Evolutionary conservation across 53 echinoderm and acorn worm genomes (phyloP).

Genomic region (Patiria pectinifera): DNA sequence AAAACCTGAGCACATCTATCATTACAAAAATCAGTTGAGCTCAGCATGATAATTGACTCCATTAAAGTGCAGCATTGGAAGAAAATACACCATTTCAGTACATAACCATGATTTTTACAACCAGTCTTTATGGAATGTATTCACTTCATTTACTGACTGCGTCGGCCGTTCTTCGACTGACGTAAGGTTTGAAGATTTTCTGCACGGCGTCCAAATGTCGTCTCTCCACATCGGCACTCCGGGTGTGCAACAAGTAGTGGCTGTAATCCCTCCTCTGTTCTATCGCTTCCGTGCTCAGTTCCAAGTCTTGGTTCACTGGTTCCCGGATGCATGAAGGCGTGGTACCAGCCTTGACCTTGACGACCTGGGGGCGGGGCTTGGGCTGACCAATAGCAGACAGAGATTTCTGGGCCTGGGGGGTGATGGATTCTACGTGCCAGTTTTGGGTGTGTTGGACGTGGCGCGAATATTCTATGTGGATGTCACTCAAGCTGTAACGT

Average conservation of each 20-base stretch:
- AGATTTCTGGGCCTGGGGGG: constrained; percentile 78
- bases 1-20: no score
- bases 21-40: no score
- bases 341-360: constrained; percentile 86
- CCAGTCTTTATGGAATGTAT: not conserved
- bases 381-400: constrained; percentile 68
- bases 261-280: constrained; percentile 94
- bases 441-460: constrained; percentile 62
- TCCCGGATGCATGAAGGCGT: constrained; percentile 79
- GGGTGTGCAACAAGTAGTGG: constrained; percentile 75
- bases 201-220: constrained; percentile 75
- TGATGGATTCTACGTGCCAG: constrained; percentile 76
- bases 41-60: no score
- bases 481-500: constrained; percentile 69
- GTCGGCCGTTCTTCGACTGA: constrained; percentile 33
- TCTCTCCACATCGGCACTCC: constrained; percentile 72
- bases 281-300: constrained; percentile 72
- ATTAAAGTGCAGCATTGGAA: no score
- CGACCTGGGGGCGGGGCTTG: constrained; percentile 64
- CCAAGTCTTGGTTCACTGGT: constrained; percentile 72
- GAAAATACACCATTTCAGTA: not conserved
- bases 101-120: not conserved
- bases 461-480: constrained; percentile 55
- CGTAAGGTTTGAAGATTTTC: constrained; percentile 85
- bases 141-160: not conserved